phyloP scores from a whole-genome alignment of 2,888 invertebrate species.

The Brassicogethes aeneus region DNA sequence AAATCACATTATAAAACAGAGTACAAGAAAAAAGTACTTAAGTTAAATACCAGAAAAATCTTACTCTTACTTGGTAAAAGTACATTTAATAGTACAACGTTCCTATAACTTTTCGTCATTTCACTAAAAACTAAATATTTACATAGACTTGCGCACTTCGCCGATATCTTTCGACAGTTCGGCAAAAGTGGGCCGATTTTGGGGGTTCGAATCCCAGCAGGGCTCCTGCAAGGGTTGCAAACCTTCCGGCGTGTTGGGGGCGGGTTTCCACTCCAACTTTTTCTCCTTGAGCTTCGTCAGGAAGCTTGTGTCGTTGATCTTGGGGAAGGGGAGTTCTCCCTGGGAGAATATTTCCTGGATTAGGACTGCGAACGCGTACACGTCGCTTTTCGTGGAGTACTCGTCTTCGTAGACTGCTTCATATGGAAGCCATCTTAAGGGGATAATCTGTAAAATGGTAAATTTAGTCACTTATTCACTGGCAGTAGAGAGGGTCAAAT shows the following conservation, averaged over 20 bases:
- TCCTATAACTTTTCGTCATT: too few relatives aligned
- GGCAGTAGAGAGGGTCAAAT: too few relatives aligned
- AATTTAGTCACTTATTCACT: too few relatives aligned
- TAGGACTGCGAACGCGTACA: constrained; percentile 83
- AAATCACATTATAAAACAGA: too few relatives aligned
- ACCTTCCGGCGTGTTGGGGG: constrained; percentile 52
- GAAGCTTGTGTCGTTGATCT: constrained; percentile 68
- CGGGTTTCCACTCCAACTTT: constrained; percentile 59
- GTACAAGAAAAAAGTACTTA: too few relatives aligned
- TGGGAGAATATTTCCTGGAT: constrained; percentile 84
- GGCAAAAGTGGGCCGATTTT: constrained; percentile 59
- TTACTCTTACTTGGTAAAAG: too few relatives aligned
- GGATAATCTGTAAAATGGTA: constrained; percentile 53
- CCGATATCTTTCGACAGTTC: constrained; percentile 47
- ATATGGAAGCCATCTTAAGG: constrained; percentile 82
- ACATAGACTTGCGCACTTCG: constrained; percentile 42
- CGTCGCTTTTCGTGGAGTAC: constrained; percentile 87
- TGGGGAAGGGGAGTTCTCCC: constrained; percentile 67
- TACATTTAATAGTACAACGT: too few relatives aligned
- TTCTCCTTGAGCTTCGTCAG: constrained; percentile 54
- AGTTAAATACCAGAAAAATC: too few relatives aligned
- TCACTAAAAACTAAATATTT: constrained; percentile 23
- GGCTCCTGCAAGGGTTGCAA: constrained; percentile 49
- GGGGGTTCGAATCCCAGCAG: constrained; percentile 60
- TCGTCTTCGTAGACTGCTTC: constrained; percentile 88